Percentiles rank a stretch among this genome's conserved stretches.
Evolutionary conservation across 1,140 invertebrate species (phyloP).

Genomic region (Manduca sexta): DNA sequence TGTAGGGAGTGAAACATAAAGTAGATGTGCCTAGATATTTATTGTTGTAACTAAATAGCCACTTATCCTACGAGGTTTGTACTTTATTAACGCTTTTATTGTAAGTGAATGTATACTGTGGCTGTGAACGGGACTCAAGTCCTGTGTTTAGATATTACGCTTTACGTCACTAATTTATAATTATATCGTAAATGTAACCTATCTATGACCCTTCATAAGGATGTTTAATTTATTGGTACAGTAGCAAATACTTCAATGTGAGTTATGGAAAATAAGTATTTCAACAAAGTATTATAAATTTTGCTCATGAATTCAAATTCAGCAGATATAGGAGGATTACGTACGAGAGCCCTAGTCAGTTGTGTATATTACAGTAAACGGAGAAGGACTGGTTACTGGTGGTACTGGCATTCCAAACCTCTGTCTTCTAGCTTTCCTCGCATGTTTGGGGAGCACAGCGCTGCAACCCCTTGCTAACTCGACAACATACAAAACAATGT

Average conservation of each 20-base stretch:
- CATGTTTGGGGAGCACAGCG: background rate
- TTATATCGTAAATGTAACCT: slow-evolving; percentile 25
- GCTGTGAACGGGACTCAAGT: slow-evolving; percentile 57
- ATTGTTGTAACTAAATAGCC: slow-evolving; percentile 34
- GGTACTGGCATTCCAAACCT: too few relatives aligned
- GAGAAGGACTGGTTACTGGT: slow-evolving; percentile 72
- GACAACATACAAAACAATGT: too few relatives aligned
- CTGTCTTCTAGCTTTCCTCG: too few relatives aligned
- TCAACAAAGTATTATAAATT: slow-evolving; percentile 2
- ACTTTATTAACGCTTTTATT: slow-evolving; percentile 60
- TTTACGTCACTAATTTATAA: slow-evolving; percentile 64
- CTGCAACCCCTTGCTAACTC: background rate
- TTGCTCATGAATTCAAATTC: slow-evolving; percentile 1
- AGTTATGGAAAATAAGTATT: background rate
- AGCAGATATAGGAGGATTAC: too few relatives aligned
- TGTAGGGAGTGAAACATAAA: slow-evolving; percentile 26
- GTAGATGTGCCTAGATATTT: slow-evolving; percentile 40
- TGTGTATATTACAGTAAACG: slow-evolving; percentile 21
- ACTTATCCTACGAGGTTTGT: slow-evolving; percentile 47
- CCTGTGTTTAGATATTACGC: slow-evolving; percentile 61
- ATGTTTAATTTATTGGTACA: slow-evolving; percentile 2
- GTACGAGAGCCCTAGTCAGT: too few relatives aligned
- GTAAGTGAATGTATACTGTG: slow-evolving; percentile 77
- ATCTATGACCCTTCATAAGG: slow-evolving; percentile 12
- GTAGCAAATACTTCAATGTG: background rate